Evolutionary conservation across 2,113 vertebrate species (phyloP).

Genomic region (Paramormyrops kingsleyae): DNA sequence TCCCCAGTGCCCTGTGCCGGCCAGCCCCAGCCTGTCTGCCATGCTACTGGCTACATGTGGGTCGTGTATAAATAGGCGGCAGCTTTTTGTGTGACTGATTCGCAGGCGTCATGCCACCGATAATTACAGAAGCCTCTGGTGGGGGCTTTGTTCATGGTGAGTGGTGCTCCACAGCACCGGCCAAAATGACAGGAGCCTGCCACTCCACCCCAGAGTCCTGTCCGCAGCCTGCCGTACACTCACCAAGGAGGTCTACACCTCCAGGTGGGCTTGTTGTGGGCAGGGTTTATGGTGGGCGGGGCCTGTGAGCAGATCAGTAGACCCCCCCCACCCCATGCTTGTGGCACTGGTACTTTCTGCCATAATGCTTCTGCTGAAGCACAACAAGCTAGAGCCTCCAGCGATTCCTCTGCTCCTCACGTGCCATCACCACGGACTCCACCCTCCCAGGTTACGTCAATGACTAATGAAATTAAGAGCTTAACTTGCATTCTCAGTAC

Average conservation of each 20-base stretch:
- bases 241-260: not conserved
- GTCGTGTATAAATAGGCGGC: constrained; percentile 4
- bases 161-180: not conserved
- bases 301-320: not conserved
- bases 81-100: constrained; percentile 42
- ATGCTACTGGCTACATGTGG: constrained; percentile 16
- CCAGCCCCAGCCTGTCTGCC: not conserved
- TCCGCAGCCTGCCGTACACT: not conserved
- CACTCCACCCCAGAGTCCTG: not conserved
- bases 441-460: not conserved
- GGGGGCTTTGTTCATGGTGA: not conserved
- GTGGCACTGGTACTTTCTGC: not conserved
- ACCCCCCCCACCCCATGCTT: not conserved
- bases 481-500: constrained; percentile 34
- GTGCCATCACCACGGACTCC: not conserved
- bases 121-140: not conserved
- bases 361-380: not conserved
- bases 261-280: not conserved
- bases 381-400: not conserved
- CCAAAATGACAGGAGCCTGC: not conserved
- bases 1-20: not conserved
- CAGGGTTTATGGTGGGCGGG: not conserved
- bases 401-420: not conserved
- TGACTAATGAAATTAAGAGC: constrained; percentile 18
- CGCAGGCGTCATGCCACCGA: constrained; percentile 27